These are phyloP conservation scores for Cyprinella venusta DNA, from an alignment of 2,797 vertebrate genomes.

Conservation along the genomic window DNA sequence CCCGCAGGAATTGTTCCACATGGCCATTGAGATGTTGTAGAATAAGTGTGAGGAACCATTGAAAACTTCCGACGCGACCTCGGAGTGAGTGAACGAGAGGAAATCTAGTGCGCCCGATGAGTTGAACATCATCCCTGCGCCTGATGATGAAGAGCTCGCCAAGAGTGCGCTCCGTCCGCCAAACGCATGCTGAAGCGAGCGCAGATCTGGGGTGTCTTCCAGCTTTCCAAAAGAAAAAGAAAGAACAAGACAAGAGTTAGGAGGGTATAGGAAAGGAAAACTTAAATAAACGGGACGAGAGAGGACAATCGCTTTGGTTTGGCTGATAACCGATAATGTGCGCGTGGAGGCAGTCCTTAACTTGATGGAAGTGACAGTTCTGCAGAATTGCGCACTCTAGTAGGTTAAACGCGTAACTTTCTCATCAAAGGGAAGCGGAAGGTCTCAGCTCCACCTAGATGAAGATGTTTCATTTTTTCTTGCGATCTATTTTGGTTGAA, in stretches of 20 bases:
- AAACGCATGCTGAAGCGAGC: slow-evolving; percentile 41
- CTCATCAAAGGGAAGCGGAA: slow-evolving; percentile 23
- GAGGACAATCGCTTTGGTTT: background rate
- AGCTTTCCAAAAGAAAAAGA: slow-evolving; percentile 6
- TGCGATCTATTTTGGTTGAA: background rate
- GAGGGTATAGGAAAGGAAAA: background rate
- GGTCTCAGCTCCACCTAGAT: slow-evolving; percentile 38
- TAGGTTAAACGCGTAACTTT: slow-evolving; percentile 47
- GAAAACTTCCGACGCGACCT: slow-evolving; percentile 72
- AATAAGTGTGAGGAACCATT: slow-evolving; percentile 75
- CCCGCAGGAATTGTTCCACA: slow-evolving; percentile 79
- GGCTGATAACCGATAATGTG: background rate
- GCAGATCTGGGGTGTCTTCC: slow-evolving; percentile 18
- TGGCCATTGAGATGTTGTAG: slow-evolving; percentile 70
- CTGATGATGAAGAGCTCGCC: slow-evolving; percentile 75
- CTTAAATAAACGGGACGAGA: background rate
- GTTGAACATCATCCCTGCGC: slow-evolving; percentile 84
- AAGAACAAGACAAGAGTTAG: background rate
- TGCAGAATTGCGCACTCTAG: slow-evolving; percentile 45
- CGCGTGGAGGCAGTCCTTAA: background rate
- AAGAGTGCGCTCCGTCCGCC: slow-evolving; percentile 63
- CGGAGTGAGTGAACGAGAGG: slow-evolving; percentile 24
- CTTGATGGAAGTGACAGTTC: slow-evolving; percentile 28
- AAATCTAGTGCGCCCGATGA: slow-evolving; percentile 65
- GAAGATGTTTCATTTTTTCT: background rate